These are phyloP conservation scores for Anguilla marmorata DNA, from an alignment of 2,797 vertebrate species.

Conservation along the genomic window DNA sequence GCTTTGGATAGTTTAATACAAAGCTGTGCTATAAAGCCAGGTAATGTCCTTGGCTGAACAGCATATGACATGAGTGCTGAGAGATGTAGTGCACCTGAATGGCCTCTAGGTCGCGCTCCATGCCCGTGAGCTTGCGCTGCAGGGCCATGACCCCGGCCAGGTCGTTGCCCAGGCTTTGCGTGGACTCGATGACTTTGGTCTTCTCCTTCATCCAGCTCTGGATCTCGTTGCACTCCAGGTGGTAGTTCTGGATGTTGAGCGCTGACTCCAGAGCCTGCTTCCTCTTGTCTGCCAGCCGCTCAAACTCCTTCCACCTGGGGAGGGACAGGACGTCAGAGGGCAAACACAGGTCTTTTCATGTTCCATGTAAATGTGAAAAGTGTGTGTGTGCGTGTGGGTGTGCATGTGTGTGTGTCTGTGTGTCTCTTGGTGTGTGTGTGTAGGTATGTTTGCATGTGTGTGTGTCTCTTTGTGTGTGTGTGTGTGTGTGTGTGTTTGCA, in stretches of 20 bases:
- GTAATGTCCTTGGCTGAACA: no score
- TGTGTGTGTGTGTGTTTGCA: not conserved
- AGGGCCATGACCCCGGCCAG: slow-evolving; percentile 89
- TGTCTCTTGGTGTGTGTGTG: not conserved
- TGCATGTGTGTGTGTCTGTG: not conserved
- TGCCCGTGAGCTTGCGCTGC: slow-evolving; percentile 89
- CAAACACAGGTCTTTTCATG: not conserved
- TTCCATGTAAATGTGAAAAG: no score
- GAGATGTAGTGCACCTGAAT: slow-evolving; percentile 71
- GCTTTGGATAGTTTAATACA: no score
- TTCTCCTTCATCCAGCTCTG: slow-evolving; percentile 95
- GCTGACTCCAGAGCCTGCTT: slow-evolving; percentile 85
- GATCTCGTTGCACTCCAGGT: slow-evolving; percentile 92
- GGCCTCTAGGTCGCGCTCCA: slow-evolving; percentile 92
- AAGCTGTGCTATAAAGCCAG: no score
- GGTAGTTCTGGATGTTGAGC: slow-evolving; percentile 93
- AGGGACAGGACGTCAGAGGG: not conserved
- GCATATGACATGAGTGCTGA: not conserved
- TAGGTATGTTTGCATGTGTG: not conserved
- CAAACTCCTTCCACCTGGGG: slow-evolving; percentile 87
- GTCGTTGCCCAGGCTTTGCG: slow-evolving; percentile 87
- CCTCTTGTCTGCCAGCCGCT: slow-evolving; percentile 79
- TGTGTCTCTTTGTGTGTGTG: no score
- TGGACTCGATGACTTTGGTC: slow-evolving; percentile 95
- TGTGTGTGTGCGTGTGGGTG: not conserved